Evolutionary conservation across 2,113 vertebrate genomes (phyloP), one percentile per base, ranked within the genome.

Genomic region (Sialia sialis): DNA sequence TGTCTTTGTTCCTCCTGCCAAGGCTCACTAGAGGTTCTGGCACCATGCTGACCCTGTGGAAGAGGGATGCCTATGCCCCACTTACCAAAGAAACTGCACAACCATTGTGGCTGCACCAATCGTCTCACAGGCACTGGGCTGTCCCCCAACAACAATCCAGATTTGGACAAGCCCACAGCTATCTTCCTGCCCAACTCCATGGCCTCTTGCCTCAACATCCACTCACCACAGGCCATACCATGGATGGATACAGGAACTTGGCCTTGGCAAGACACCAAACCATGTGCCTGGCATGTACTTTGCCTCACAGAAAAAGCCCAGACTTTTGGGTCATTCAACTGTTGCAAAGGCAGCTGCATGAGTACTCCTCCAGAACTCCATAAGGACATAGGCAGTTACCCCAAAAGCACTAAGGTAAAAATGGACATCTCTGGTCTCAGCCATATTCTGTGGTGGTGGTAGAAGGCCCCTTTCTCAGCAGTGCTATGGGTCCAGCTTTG

Each of bases 111-210:
- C 36, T 64, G 60, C 41, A 77, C 6, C 43, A 25, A 32, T 4
- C 0, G 0, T 20, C n/a, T 18, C 8, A 20, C 55, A 82, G 26
- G 15, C 48, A 64, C 29, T 2, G 2, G 18, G 16, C 26, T 55
- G 22, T 48, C 12, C 13, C 15, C 7, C 41, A 74, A 2, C 6
- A 82, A 38, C 13, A 52, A 36, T 13, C 32, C 10, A 3, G 8
- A 18, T 17, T 72, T 13, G 29, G n/a, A 16, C 10, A 46, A 81
- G 26, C 13, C 32, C 54, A 69, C 0, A 1, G 25, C 32, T n/a
- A 36, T 32, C 21, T 78, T 11, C 36, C 39, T 27, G 17, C 9
- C n/a, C 39, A 59, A 7, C 21, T 74, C 21, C 44, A 59, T 0
- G 4, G 44, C 43, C 25, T 59, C 84, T 74, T 69, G 55, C 32